Conservation (phyloP, 2,888 invertebrate genomes). For the Thyatira batis region DNA sequence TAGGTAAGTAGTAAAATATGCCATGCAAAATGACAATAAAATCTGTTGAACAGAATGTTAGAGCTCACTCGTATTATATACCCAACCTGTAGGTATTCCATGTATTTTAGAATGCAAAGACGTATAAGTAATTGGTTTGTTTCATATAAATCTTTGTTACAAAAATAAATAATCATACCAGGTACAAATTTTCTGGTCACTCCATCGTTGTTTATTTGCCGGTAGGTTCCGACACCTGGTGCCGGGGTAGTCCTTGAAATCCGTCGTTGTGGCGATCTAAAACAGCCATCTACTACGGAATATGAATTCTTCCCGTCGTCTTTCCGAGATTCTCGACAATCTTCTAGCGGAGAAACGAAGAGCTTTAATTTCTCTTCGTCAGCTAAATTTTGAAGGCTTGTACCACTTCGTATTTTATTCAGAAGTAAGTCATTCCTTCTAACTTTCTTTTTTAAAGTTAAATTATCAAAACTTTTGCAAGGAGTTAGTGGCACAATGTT, state of each 20-base stretch:
- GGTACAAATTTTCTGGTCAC: slow-evolving; percentile 39
- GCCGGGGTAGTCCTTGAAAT: slow-evolving; percentile 54
- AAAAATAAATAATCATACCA: slow-evolving; percentile 36
- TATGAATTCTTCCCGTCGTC: slow-evolving; percentile 66
- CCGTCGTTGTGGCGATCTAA: slow-evolving; percentile 51
- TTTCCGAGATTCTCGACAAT: slow-evolving; percentile 38
- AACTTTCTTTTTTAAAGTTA: slow-evolving; percentile 56
- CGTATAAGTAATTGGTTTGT: no score
- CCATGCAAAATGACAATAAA: no score
- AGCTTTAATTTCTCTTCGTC: slow-evolving; percentile 66
- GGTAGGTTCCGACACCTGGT: slow-evolving; percentile 70
- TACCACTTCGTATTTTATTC: slow-evolving; percentile 59
- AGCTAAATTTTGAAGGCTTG: slow-evolving; percentile 68
- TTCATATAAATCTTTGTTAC: not conserved
- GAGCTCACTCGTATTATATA: no score
- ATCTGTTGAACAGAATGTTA: no score
- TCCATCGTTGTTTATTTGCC: slow-evolving; percentile 65
- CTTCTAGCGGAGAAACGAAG: slow-evolving; percentile 60
- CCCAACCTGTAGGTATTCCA: no score
- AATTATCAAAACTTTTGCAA: slow-evolving; percentile 77
- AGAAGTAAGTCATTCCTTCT: slow-evolving; percentile 42
- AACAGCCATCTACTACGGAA: slow-evolving; percentile 63
- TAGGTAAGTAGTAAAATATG: no score
- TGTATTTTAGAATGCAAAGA: not conserved
- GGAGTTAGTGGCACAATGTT: slow-evolving; percentile 59